These are phyloP conservation scores for Aphidoletes aphidimyza DNA, from an alignment of 2,888 invertebrate genomes.

Conservation along the genomic window DNA sequence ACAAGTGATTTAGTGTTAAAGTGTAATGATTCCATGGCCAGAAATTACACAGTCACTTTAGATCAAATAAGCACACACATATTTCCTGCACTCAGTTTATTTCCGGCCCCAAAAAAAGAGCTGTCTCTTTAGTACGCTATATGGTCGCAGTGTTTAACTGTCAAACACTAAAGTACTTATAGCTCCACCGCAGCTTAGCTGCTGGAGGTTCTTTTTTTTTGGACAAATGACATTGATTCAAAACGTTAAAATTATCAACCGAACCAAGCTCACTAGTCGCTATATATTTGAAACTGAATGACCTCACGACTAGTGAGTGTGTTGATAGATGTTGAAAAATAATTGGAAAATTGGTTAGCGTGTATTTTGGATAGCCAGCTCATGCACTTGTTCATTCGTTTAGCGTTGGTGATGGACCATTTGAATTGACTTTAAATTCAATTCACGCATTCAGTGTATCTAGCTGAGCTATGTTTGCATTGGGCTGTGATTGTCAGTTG, in stretches of 20 bases:
- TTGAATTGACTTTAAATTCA: neutral
- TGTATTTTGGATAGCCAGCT: neutral
- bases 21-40: neutral
- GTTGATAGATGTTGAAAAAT: conserved; percentile 19
- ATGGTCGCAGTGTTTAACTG: no score
- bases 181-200: no score
- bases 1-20: neutral
- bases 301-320: no score
- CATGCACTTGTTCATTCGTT: conserved; percentile 19
- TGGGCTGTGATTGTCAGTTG: neutral
- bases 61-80: neutral
- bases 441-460: no score
- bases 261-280: no score
- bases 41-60: neutral
- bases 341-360: neutral
- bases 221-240: conserved; percentile 17
- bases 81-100: no score
- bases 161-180: no score
- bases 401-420: conserved; percentile 15
- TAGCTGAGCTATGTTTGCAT: no score
- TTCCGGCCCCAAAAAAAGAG: no score
- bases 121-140: no score
- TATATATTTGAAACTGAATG: no score
- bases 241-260: neutral
- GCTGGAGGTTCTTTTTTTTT: conserved; percentile 12